Base-by-base conservation (phyloP, 2,888 invertebrate species). In the Tenthredo amoena region DNA sequence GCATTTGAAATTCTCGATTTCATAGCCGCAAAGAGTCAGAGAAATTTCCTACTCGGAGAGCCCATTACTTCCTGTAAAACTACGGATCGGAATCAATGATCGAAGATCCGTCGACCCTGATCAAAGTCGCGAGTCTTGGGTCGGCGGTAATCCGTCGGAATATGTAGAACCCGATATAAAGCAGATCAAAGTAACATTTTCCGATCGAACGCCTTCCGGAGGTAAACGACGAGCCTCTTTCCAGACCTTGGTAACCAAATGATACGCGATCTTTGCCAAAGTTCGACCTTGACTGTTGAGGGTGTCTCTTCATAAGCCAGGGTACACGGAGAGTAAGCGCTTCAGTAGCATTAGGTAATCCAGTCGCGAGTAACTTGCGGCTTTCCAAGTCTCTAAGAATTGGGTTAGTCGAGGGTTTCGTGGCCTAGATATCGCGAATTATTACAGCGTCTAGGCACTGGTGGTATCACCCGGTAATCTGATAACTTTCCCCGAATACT, bases 161-260 rank as follows among this genome's bases (percentile, higher is more conserved):
- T 81, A 81, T 81, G 81, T 43, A 58, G 81, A 62, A 58, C 62
- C 37, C 21, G 65, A 81, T 62, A 47, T 50, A 62, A 40, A 81
- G 47, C 58, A 83, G 40, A 68, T 83, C 68, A 83, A 83, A 83
- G 68, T 83, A 26, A 65, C 47, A 26, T 83, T 68, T 83, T 83
- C 83, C 83, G 71, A 83, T 83, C 83, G 83, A 83, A 68, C 83
- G 47, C 37, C 58, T 81, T 40, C 40, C 81, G 81, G 81, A 62
- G 31, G 55, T 77, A 34, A 77, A 77, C 72, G 72, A 43, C 43
- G 6, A 37, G n/a, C 68, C 15, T 34, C 1, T 15, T 10, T 9
- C 21, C n/a, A 26, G 77, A 77, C 34, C 31, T 77, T 15, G 31
- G 81, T 37, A 77, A 77, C 50, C 47, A 55, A 77, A 50, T 34